Evolutionary conservation across 2,888 invertebrate genomes (phyloP).

Genomic region (Latheticus oryzae): DNA sequence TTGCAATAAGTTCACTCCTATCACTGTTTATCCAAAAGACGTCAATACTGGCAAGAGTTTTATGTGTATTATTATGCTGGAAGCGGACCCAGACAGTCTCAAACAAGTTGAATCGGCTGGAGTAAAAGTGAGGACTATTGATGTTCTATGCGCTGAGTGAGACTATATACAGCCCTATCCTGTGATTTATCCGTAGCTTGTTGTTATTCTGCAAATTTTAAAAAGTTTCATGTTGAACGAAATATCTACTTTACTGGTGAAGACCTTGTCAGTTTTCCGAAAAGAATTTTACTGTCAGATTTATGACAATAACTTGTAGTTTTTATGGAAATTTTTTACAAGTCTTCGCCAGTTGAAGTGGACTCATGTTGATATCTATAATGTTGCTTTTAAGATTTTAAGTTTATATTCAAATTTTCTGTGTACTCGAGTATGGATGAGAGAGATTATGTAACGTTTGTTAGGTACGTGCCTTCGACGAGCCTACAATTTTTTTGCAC

Average conservation of each 20-base stretch:
- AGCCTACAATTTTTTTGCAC: constrained; percentile 20
- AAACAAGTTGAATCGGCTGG: constrained; percentile 61
- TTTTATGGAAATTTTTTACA: too few species aligned
- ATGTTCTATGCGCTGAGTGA: constrained; percentile 55
- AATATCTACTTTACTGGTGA: too few species aligned
- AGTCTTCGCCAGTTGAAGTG: too few species aligned
- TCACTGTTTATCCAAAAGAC: constrained; percentile 89
- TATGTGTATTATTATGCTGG: constrained; percentile 93
- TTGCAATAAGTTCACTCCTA: constrained; percentile 83
- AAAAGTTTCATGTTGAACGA: too few species aligned
- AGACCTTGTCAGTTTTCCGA: too few species aligned
- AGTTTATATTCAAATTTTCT: constrained; percentile 1
- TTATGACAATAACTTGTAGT: too few species aligned
- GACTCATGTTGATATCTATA: constrained; percentile 30
- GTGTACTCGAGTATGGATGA: not conserved
- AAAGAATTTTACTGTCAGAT: too few species aligned
- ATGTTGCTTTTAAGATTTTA: constrained; percentile 32
- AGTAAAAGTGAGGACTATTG: constrained; percentile 61
- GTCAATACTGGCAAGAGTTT: constrained; percentile 82
- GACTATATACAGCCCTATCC: constrained; percentile 53
- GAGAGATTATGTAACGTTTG: not conserved
- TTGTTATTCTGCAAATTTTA: constrained; percentile 63
- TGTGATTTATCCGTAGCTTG: constrained; percentile 63
- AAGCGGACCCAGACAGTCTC: constrained; percentile 74
- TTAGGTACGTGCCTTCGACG: constrained; percentile 25